A percentile compares a stretch with the other conserved stretches of the same genome.
These are phyloP conservation scores for Callospermophilus lateralis DNA, from an alignment of 2,113 vertebrate species.

Conservation along the genomic window DNA sequence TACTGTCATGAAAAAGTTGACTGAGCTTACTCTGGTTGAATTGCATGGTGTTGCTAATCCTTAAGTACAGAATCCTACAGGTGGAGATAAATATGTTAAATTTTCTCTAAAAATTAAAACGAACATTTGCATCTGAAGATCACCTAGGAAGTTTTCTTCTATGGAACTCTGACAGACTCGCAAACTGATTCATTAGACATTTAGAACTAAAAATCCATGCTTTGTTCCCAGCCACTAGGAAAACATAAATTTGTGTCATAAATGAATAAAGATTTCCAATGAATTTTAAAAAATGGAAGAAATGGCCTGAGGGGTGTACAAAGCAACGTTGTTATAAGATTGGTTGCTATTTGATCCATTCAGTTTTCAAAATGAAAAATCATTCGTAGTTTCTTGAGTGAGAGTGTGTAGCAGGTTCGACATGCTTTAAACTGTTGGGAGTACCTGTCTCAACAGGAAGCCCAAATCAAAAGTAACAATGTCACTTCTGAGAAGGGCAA, in stretches of 20 bases:
- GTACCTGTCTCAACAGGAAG: background rate
- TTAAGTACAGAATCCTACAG: background rate
- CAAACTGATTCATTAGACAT: background rate
- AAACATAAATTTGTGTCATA: constrained; percentile 43
- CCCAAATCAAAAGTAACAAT: background rate
- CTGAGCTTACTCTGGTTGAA: background rate
- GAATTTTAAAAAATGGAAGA: background rate
- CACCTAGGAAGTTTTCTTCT: background rate
- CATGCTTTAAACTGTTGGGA: background rate
- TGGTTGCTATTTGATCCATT: background rate
- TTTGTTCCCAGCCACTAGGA: background rate
- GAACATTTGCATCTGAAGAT: background rate
- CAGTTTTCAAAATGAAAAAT: constrained; percentile 27
- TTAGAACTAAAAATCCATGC: constrained; percentile 36
- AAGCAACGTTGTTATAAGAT: background rate
- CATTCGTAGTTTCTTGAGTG: background rate
- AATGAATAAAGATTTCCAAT: background rate
- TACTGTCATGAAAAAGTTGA: background rate
- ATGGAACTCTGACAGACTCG: background rate
- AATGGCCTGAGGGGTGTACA: background rate
- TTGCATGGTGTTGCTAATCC: background rate
- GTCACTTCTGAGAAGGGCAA: background rate
- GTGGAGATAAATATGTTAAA: background rate
- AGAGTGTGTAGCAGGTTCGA: background rate
- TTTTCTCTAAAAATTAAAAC: constrained; percentile 41